phyloP scores from a whole-genome alignment of 2,888 invertebrate genomes.

The Tinea semifulvella region DNA sequence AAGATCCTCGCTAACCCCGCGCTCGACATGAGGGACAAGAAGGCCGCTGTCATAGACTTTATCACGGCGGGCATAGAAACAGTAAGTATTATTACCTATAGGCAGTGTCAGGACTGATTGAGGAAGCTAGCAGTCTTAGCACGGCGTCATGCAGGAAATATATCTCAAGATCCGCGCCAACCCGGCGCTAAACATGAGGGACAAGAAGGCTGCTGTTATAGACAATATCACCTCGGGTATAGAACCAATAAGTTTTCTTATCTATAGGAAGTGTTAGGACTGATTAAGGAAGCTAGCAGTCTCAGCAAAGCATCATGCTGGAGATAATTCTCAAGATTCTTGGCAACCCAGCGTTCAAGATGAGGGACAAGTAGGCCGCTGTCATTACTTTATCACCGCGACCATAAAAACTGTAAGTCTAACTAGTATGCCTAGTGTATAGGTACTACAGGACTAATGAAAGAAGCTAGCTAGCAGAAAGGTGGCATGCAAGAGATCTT shows the following conservation, averaged over 20 bases:
- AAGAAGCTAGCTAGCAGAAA: slow-evolving; percentile 68
- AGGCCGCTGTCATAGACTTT: slow-evolving; percentile 86
- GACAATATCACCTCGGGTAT: slow-evolving; percentile 90
- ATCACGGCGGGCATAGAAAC: slow-evolving; percentile 89
- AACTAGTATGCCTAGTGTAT: too few relatives aligned
- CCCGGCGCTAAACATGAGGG: slow-evolving; percentile 76
- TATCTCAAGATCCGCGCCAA: slow-evolving; percentile 79
- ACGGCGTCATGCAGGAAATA: slow-evolving; percentile 73
- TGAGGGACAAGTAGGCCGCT: slow-evolving; percentile 83
- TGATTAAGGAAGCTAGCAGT: slow-evolving; percentile 74
- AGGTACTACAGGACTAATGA: slow-evolving; percentile 80
- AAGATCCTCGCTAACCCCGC: slow-evolving; percentile 76
- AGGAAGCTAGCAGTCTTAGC: slow-evolving; percentile 68
- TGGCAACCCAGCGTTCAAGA: slow-evolving; percentile 74
- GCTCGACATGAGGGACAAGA: slow-evolving; percentile 82
- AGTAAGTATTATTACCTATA: slow-evolving; percentile 63
- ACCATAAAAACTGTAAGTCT: slow-evolving; percentile 82
- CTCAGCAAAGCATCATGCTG: slow-evolving; percentile 68
- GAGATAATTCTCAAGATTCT: slow-evolving; percentile 81
- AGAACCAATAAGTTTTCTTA: slow-evolving; percentile 74
- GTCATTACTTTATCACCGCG: slow-evolving; percentile 86
- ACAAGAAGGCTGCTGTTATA: slow-evolving; percentile 85
- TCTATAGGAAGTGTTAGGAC: slow-evolving; percentile 78
- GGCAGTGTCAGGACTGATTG: slow-evolving; percentile 81
- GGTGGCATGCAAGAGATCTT: slow-evolving; percentile 77